A percentile compares a stretch with the other conserved stretches of the same genome.
Evolutionary conservation across 2,888 invertebrate genomes (phyloP).

Genomic region (Cryptocheilus praepositus): DNA sequence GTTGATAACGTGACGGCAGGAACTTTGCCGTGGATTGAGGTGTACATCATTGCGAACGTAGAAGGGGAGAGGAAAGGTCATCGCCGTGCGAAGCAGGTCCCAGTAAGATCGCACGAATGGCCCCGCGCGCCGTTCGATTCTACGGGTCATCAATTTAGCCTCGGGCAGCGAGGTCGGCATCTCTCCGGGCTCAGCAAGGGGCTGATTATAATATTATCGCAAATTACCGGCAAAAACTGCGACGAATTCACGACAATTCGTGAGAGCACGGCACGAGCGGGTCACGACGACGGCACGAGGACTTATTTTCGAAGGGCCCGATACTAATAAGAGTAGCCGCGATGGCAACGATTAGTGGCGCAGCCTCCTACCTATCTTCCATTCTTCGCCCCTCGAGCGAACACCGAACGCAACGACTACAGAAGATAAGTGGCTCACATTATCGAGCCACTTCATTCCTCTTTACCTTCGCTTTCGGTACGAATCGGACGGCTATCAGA

Average conservation of each 20-base stretch:
- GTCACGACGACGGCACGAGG: slow-evolving; percentile 25
- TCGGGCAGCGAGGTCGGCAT: slow-evolving; percentile 39
- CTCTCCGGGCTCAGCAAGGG: slow-evolving; percentile 49
- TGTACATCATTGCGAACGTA: not conserved
- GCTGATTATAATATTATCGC: slow-evolving; percentile 65
- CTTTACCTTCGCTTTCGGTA: slow-evolving; percentile 44
- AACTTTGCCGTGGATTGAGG: too few relatives aligned
- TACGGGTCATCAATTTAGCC: slow-evolving; percentile 62
- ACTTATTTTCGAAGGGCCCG: slow-evolving; percentile 29
- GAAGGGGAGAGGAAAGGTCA: not conserved
- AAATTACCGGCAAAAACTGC: slow-evolving; percentile 62
- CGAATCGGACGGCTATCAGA: slow-evolving; percentile 48
- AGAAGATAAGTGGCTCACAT: slow-evolving; percentile 40
- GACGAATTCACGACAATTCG: slow-evolving; percentile 58
- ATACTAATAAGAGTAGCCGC: slow-evolving; percentile 18
- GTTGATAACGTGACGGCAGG: too few relatives aligned
- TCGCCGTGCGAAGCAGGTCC: not conserved
- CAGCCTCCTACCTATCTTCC: too few relatives aligned
- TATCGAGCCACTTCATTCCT: slow-evolving; percentile 49
- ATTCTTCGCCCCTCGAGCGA: too few relatives aligned
- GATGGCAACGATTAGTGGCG: too few relatives aligned
- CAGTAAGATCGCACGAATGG: not conserved
- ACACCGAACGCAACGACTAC: too few relatives aligned
- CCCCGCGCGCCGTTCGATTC: slow-evolving; percentile 44
- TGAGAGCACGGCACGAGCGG: slow-evolving; percentile 24